Percentiles rank a stretch among this genome's conserved stretches.
Conservation (phyloP, 2,888 invertebrate genomes). For the Drosophila diplacantha region DNA sequence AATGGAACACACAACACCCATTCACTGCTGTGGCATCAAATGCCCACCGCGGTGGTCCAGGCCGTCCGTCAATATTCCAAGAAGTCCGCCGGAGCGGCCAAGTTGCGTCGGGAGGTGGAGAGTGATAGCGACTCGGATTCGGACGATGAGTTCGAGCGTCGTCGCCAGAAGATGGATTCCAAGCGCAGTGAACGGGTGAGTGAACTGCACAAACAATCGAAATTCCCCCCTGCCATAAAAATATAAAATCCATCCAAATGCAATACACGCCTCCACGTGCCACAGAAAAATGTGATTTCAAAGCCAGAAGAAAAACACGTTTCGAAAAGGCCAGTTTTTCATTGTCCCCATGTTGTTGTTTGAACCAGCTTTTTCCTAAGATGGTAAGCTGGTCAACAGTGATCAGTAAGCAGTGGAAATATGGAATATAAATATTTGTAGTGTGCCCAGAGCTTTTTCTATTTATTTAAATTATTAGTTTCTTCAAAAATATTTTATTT, state of each 20-base stretch:
- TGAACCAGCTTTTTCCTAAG: slow-evolving; percentile 18
- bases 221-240: background rate
- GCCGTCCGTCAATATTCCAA: slow-evolving; percentile 68
- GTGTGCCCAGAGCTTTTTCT: no score
- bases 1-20: slow-evolving; percentile 28
- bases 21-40: slow-evolving; percentile 46
- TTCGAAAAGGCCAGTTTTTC: slow-evolving; percentile 12
- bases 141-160: slow-evolving; percentile 77
- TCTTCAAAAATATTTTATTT: no score
- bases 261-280: slow-evolving; percentile 34
- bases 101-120: slow-evolving; percentile 61
- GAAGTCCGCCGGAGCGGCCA: slow-evolving; percentile 58
- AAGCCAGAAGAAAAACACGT: slow-evolving; percentile 32
- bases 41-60: slow-evolving; percentile 36
- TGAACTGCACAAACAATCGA: slow-evolving; percentile 20
- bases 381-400: slow-evolving; percentile 20
- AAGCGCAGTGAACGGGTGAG: slow-evolving; percentile 71
- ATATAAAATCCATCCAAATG: background rate
- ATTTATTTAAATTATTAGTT: no score
- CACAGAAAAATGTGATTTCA: slow-evolving; percentile 5
- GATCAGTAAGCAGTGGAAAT: slow-evolving; percentile 10
- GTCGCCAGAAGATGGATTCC: slow-evolving; percentile 56
- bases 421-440: no score
- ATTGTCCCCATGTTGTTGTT: slow-evolving; percentile 38
- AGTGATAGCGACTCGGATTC: slow-evolving; percentile 81